These are phyloP conservation scores for Bombyx huttoni DNA, from an alignment of 2,888 invertebrate genomes.

Conservation along the genomic window DNA sequence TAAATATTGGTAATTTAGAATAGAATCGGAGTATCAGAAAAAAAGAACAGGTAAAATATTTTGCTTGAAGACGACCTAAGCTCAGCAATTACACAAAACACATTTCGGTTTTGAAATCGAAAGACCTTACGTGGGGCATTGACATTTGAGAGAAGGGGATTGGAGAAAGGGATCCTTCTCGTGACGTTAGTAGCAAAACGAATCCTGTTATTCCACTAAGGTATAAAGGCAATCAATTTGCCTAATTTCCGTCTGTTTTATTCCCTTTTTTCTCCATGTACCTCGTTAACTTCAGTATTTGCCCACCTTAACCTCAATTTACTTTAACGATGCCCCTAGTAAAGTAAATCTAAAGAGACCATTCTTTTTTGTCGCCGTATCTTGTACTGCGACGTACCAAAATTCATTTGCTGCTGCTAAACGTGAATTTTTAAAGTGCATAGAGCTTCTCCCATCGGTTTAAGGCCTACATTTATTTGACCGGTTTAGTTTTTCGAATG, in stretches of 20 bases:
- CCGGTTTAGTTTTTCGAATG: slow-evolving; percentile 6
- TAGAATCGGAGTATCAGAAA: too few species aligned
- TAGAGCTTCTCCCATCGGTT: slow-evolving; percentile 1
- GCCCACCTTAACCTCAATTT: slow-evolving; percentile 52
- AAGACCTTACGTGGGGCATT: neutral
- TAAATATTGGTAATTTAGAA: too few species aligned
- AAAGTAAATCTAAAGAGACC: slow-evolving; percentile 43
- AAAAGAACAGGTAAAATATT: too few species aligned
- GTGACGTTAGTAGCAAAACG: slow-evolving; percentile 3
- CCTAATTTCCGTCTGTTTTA: slow-evolving; percentile 24
- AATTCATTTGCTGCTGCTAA: slow-evolving; percentile 1
- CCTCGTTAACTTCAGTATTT: slow-evolving; percentile 37
- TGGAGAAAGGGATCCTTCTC: slow-evolving; percentile 1
- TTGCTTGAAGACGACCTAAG: too few species aligned
- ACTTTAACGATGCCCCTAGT: slow-evolving; percentile 46
- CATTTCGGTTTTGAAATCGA: neutral
- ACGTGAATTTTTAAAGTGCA: neutral
- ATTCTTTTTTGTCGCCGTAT: slow-evolving; percentile 38
- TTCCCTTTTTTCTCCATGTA: slow-evolving; percentile 18
- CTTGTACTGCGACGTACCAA: slow-evolving; percentile 12
- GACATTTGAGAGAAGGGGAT: neutral
- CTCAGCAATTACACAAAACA: too few species aligned
- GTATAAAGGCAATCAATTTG: slow-evolving; percentile 25
- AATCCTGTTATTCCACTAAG: slow-evolving; percentile 10
- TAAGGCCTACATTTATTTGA: slow-evolving; percentile 16